Percentiles rank a stretch among this genome's conserved stretches.
These are phyloP conservation scores for Dasypogon diadema DNA, from an alignment of 2,888 invertebrate species.

Conservation along the genomic window DNA sequence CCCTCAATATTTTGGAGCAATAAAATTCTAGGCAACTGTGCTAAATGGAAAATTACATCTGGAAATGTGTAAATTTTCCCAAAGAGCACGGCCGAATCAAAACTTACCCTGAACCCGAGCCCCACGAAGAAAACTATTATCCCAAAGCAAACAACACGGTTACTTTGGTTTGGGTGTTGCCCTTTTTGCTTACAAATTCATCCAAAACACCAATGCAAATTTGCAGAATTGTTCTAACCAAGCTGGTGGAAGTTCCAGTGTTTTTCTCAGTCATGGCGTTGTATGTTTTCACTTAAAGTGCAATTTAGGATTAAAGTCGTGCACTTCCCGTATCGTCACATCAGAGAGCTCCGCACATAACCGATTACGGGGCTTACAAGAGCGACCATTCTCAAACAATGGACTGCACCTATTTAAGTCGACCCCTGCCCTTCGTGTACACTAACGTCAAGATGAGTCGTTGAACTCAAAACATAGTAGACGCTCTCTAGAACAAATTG, in stretches of 20 bases:
- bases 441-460: not conserved
- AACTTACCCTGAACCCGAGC: too few species aligned
- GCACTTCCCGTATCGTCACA: not conserved
- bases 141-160: conserved; percentile 16
- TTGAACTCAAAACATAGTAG: conserved; percentile 16
- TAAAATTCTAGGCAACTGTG: too few species aligned
- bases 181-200: conserved; percentile 25
- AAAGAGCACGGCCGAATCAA: too few species aligned
- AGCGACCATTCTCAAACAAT: conserved; percentile 25
- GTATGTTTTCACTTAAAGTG: not conserved
- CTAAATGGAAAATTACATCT: too few species aligned
- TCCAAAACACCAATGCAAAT: conserved; percentile 17
- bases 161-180: conserved; percentile 29
- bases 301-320: not conserved
- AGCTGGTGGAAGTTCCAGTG: not conserved
- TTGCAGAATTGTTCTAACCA: not conserved
- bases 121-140: conserved; percentile 10
- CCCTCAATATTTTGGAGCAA: too few species aligned
- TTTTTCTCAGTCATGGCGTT: not conserved
- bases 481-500: conserved; percentile 8
- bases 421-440: conserved; percentile 3
- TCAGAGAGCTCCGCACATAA: not conserved
- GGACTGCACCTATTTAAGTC: not conserved
- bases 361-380: not conserved
- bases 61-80: too few species aligned